Evolutionary conservation across 2,888 invertebrate genomes (phyloP).

Genomic region (Cremastinae sp.): DNA sequence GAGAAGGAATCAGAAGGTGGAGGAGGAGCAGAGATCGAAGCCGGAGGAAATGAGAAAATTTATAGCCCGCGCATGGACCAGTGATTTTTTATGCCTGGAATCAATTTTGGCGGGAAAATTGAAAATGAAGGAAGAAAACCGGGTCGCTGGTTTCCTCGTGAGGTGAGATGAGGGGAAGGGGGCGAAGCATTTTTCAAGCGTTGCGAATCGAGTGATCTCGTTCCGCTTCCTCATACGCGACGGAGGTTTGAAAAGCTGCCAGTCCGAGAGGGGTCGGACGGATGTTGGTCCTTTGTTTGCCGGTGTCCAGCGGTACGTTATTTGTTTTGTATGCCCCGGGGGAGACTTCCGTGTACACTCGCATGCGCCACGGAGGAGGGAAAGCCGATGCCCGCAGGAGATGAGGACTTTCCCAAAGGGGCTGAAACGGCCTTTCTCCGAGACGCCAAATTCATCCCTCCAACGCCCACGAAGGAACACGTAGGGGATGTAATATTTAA

Average conservation of each 20-base stretch:
- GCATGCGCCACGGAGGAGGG: conserved; percentile 35
- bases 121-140: not conserved
- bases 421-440: conserved; percentile 48
- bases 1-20: no score
- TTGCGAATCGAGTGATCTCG: conserved; percentile 53
- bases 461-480: conserved; percentile 57
- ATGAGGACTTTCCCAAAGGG: conserved; percentile 37
- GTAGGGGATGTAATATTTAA: conserved; percentile 74
- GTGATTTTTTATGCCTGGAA: no score
- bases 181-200: conserved; percentile 11
- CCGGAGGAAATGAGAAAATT: no score
- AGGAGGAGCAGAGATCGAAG: no score
- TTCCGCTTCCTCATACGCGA: conserved; percentile 36
- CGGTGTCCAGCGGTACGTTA: conserved; percentile 68
- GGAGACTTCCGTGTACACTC: conserved; percentile 39
- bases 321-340: conserved; percentile 70
- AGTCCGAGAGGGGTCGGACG: conserved; percentile 29
- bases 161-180: not conserved
- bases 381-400: conserved; percentile 35
- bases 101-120: no score
- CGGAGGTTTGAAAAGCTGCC: conserved; percentile 38
- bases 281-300: conserved; percentile 68
- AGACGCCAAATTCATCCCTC: conserved; percentile 65
- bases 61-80: no score
- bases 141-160: no score